These are phyloP conservation scores for Acromyrmex echinatior DNA, from an alignment of 1,140 invertebrate genomes.

Conservation along the genomic window DNA sequence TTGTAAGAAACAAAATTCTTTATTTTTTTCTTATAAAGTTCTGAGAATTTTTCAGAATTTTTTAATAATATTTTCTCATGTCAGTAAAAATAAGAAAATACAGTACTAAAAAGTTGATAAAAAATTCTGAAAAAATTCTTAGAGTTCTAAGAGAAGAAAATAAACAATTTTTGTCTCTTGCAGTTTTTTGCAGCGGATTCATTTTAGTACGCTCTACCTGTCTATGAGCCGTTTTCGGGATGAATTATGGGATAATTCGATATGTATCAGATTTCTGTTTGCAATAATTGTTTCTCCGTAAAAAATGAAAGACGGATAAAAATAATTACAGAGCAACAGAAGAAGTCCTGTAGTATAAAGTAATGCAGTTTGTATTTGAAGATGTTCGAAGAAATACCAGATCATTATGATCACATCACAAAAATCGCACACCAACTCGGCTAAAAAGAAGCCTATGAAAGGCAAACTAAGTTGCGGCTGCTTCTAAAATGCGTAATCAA, in stretches of 20 bases:
- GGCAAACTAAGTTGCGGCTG: conserved; percentile 78
- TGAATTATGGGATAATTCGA: not conserved
- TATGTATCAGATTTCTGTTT: not conserved
- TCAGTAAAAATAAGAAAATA: too few species aligned
- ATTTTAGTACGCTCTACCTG: too few species aligned
- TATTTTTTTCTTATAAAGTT: too few species aligned
- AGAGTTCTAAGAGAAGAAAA: too few species aligned
- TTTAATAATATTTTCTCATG: too few species aligned
- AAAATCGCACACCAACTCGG: conserved; percentile 73
- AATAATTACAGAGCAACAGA: conserved; percentile 35
- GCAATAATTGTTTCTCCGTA: not conserved
- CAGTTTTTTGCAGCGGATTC: too few species aligned
- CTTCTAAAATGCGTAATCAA: conserved; percentile 65
- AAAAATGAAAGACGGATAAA: not conserved
- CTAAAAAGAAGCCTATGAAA: conserved; percentile 73
- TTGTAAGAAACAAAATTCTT: too few species aligned
- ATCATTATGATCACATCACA: conserved; percentile 69
- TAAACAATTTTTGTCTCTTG: too few species aligned
- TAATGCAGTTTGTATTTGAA: conserved; percentile 66
- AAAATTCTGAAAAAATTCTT: too few species aligned
- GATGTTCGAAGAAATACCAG: conserved; percentile 75
- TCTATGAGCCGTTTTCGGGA: too few species aligned
- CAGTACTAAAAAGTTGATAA: too few species aligned
- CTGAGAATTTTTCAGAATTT: too few species aligned
- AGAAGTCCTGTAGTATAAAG: conserved; percentile 62